Base-by-base conservation (phyloP, 2,797 vertebrate genomes). In the Cottoperca gobio region DNA sequence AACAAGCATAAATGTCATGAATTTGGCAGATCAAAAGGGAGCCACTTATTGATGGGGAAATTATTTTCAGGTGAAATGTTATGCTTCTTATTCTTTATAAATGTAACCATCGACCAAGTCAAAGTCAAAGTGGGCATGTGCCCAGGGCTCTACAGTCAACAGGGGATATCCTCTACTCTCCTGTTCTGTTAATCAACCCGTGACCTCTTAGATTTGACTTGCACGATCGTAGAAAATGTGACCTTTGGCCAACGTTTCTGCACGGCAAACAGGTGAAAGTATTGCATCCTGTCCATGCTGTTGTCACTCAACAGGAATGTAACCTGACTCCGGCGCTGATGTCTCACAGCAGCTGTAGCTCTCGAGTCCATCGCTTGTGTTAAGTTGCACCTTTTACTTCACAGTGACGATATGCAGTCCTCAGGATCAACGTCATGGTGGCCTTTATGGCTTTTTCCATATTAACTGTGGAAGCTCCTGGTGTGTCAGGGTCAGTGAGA, bases 281-380 rank as follows among this genome's bases (percentile, higher is more conserved):
- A 39, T 2, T 14, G 43, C 53, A 8, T 58, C 24, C 71, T 0
- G 54, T 45, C 24, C 33, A 9, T 3, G 3, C 28, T 14, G 19
- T 54, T 21, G 42, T 58, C 52, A 42, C 37, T 63, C 35, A 1
- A 49, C 33, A 55, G n/a, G 54, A 60, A 42, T 13, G 49, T 26
- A 42, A 48, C 12, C n/a, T 42, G 62, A 66, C 6, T 12, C 3
- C 7, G 33, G 35, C 0, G 4, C 26, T 64, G 23, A 74, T 8
- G 53, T 19, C 28, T 54, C 46, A 8, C 52, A 59, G 71, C 78
- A 70, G 78, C 61, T 70, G 67, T 1, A 3, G 53, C 53, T 55
- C 43, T 50, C 6, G 40, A 35, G 16, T 12, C 52, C 42, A 6
- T 48, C 31, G 31, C 6, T 31, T 31, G 33, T 33, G 31, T 33